phyloP scores from a whole-genome alignment of 2,797 vertebrate genomes.

The Intellagama lesueurii region DNA sequence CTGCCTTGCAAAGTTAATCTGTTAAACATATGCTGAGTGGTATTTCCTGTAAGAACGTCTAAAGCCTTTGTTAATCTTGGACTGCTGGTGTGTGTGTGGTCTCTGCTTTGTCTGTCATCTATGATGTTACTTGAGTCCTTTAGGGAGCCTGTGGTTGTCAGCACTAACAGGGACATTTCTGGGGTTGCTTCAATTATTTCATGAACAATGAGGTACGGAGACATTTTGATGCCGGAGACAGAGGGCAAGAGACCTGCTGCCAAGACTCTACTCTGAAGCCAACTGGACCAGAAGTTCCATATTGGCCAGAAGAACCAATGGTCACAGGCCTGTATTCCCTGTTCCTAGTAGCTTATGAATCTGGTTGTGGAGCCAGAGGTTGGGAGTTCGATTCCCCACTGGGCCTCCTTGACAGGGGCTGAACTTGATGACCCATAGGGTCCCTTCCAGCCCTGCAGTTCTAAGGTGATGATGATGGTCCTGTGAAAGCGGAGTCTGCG shows the following conservation, averaged over 20 bases:
- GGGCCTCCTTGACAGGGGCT: too few species aligned
- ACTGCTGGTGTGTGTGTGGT: rapidly evolving
- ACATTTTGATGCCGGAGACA: neutral
- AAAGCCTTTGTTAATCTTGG: neutral
- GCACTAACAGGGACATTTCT: rapidly evolving
- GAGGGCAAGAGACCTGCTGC: neutral
- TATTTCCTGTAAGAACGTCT: neutral
- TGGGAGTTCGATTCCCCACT: too few species aligned
- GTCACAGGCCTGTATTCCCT: too few species aligned
- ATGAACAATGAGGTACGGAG: neutral
- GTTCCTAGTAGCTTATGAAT: too few species aligned
- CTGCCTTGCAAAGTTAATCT: neutral
- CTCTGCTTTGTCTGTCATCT: neutral
- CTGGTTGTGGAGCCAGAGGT: too few species aligned
- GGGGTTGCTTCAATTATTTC: neutral
- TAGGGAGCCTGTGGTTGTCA: neutral
- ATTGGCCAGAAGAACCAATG: too few species aligned
- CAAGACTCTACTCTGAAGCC: too few species aligned
- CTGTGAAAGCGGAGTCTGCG: too few species aligned
- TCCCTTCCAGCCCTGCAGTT: too few species aligned
- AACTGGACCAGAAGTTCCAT: too few species aligned
- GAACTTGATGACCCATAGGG: too few species aligned
- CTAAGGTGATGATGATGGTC: too few species aligned
- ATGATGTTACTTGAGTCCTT: neutral
- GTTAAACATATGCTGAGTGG: neutral